Base-by-base conservation (phyloP, 2,888 invertebrate species). In the Zonitis immaculata region DNA sequence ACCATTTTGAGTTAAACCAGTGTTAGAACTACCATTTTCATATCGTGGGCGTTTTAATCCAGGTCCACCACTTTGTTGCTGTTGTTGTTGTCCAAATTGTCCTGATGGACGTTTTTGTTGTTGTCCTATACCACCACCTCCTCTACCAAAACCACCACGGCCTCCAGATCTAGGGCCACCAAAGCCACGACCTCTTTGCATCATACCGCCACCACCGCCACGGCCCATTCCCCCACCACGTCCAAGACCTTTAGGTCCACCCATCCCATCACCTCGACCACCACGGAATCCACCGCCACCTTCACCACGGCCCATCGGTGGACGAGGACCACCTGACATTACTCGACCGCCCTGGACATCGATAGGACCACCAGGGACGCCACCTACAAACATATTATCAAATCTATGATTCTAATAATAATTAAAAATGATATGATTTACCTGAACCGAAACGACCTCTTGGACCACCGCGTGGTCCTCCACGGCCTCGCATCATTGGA, bases 1-100 rank as follows among this genome's bases (percentile, higher is more conserved):
- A 51, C 72, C 72, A 60, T 72, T 72, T 47, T 67, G 63, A 9
- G 63, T 54, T 3, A 35, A 1, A 35, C 8, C 14, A 35, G 9
- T 16, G 14, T 1, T 12, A 32, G 7, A 12, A 35, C 59, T 61
- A 52, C 61, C 62, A 53, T 68, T 67, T 30, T 71, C 72, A 52
- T 67, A 72, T 45, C 72, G 54, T 6, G 68, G 68, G 47, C 72
- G 66, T 51, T 72, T 72, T 1, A 61, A 56, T 39, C 67, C 67
- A 8, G 65, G 66, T 7, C 69, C 69, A n/a, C 66, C 64, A 2
- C 64, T 65, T 50, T 59, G 60, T 9, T 62, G 60, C 32, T n/a
- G n/a, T n/a, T n/a, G n/a, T n/a, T n/a, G n/a, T n/a, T n/a, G n/a
- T n/a, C 65, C 66, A 46, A 58, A 65, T 28, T 64, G 62, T 44